phyloP scores from a whole-genome alignment of 2,113 vertebrate species.

The Elephas maximus region DNA sequence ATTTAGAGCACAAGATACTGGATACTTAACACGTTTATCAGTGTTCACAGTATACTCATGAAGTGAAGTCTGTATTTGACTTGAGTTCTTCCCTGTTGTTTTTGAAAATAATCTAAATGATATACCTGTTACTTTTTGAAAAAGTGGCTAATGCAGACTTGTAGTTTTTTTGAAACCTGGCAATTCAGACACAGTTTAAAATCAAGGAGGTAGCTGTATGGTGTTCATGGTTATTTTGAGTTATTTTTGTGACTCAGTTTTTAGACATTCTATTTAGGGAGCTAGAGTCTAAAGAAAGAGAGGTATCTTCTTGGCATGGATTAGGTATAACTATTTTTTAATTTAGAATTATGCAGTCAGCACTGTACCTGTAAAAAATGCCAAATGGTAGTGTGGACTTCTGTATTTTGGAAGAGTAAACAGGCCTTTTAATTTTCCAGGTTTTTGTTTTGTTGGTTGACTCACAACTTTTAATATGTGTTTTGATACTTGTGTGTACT shows the following conservation, averaged over 20 bases:
- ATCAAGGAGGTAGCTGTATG: not conserved
- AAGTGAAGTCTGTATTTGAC: not conserved
- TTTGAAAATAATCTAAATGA: not conserved
- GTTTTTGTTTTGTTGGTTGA: conserved; percentile 20
- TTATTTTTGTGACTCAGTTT: not conserved
- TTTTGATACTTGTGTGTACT: not conserved
- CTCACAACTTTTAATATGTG: not conserved
- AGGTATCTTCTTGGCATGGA: not conserved
- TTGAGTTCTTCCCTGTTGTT: not conserved
- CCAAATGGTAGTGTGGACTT: not conserved
- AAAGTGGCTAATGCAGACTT: not conserved
- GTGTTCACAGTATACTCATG: not conserved
- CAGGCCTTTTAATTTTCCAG: not conserved
- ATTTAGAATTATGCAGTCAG: not conserved
- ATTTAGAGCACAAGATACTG: not conserved
- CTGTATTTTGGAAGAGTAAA: not conserved
- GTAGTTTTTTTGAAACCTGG: not conserved
- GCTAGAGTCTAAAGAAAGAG: not conserved
- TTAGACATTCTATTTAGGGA: not conserved
- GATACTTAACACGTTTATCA: not conserved
- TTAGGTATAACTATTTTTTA: not conserved
- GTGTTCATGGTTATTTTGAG: conserved; percentile 47
- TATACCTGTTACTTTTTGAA: not conserved
- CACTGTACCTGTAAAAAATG: not conserved
- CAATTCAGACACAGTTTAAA: not conserved